Evolutionary conservation across 1,140 invertebrate species (phyloP).

Genomic region (Campoletis sonorensis): DNA sequence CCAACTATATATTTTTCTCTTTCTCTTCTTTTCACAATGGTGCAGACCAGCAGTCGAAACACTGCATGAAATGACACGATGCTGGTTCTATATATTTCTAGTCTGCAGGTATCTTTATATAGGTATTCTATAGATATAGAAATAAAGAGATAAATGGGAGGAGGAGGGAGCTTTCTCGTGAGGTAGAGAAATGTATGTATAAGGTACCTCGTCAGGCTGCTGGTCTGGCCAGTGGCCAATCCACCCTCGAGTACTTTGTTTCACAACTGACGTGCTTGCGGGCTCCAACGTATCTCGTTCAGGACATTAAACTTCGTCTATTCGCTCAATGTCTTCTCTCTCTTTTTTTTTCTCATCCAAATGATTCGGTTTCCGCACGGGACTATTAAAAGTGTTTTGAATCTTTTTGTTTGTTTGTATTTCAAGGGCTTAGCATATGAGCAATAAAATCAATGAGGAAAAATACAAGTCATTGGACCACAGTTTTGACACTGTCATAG

Average conservation of each 20-base stretch:
- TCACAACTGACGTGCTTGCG: slow-evolving; percentile 42
- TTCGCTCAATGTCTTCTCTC: slow-evolving; percentile 17
- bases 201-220: slow-evolving; percentile 38
- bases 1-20: slow-evolving; percentile 28
- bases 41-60: slow-evolving; percentile 29
- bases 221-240: slow-evolving; percentile 44
- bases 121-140: background rate
- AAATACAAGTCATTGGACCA: too few species aligned
- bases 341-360: background rate
- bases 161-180: slow-evolving; percentile 31
- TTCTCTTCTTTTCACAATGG: slow-evolving; percentile 37
- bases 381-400: too few species aligned
- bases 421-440: too few species aligned
- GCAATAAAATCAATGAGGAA: too few species aligned
- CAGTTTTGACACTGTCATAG: too few species aligned
- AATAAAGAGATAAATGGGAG: background rate
- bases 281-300: slow-evolving; percentile 18
- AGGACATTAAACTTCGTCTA: slow-evolving; percentile 16
- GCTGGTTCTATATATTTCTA: slow-evolving; percentile 17
- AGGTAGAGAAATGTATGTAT: slow-evolving; percentile 47
- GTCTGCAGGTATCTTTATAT: slow-evolving; percentile 8
- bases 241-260: slow-evolving; percentile 37
- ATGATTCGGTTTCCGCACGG: background rate
- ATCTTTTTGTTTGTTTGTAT: too few species aligned
- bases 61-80: slow-evolving; percentile 45